These are phyloP conservation scores for Botrylloides violaceus DNA, from an alignment of 23 tunicate species.

Conservation along the genomic window DNA sequence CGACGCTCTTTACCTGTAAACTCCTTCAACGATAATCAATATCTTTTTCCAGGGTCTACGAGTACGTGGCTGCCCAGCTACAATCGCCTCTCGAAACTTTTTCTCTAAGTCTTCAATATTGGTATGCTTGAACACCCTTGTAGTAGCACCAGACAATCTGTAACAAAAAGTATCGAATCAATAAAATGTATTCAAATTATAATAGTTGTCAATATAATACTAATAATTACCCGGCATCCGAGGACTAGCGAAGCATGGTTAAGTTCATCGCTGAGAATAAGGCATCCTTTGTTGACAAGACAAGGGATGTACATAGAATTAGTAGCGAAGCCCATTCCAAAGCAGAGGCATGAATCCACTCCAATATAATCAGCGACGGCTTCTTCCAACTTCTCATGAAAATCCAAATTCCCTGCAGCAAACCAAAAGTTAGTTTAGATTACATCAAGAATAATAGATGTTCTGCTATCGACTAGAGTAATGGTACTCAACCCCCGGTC, in stretches of 20 bases:
- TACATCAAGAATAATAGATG: too few species aligned
- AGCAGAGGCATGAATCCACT: constrained; percentile 19
- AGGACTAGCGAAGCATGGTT: constrained; percentile 25
- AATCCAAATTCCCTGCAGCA: constrained; percentile 7
- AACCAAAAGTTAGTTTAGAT: too few species aligned
- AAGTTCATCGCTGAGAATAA: constrained; percentile 24
- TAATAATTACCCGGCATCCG: constrained; percentile 14
- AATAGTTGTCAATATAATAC: too few species aligned
- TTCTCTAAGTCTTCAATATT: constrained; percentile 25
- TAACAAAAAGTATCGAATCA: too few species aligned
- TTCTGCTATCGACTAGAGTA: too few species aligned
- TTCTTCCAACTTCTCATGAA: constrained; percentile 17
- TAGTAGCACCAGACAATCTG: constrained; percentile 23
- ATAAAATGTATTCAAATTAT: too few species aligned
- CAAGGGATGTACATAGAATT: constrained; percentile 35
- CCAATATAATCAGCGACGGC: constrained; percentile 21
- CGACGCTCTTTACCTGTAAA: constrained; percentile 24
- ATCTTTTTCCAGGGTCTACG: constrained; percentile 26
- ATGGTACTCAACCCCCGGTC: too few species aligned
- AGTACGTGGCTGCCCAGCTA: constrained; percentile 21
- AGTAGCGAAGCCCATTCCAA: constrained; percentile 35
- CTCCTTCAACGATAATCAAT: constrained; percentile 28
- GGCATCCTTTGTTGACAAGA: constrained; percentile 23
- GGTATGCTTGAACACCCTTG: constrained; percentile 23
- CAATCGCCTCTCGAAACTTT: constrained; percentile 16